Evolutionary conservation across 2,888 invertebrate genomes (phyloP).

Genomic region (Lobophora halterata): DNA sequence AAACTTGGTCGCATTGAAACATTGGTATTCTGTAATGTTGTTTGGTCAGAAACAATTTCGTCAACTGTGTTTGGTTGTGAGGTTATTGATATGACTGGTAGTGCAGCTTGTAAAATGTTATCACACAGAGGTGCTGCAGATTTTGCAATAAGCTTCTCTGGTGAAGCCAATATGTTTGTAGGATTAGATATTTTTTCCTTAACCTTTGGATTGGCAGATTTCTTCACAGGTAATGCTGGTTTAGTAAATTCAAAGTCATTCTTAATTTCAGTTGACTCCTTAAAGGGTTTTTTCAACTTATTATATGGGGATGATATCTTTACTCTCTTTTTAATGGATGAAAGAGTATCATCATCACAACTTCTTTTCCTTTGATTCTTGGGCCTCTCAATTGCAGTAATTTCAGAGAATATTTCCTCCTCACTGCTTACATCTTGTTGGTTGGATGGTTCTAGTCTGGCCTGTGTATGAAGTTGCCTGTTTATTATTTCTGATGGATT

Average conservation of each 20-base stretch:
- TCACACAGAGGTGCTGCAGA: conserved; percentile 37
- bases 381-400: conserved; percentile 31
- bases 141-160: conserved; percentile 45
- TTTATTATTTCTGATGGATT: conserved; percentile 19
- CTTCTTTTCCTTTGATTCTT: conserved; percentile 35
- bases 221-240: conserved; percentile 49
- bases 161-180: conserved; percentile 30
- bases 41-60: conserved; percentile 18
- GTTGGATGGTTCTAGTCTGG: conserved; percentile 15
- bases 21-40: conserved; percentile 33
- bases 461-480: conserved; percentile 10
- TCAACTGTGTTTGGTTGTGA: conserved; percentile 27
- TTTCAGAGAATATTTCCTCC: conserved; percentile 48
- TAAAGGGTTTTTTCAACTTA: conserved; percentile 20
- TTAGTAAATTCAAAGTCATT: conserved; percentile 55
- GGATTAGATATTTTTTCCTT: conserved; percentile 48
- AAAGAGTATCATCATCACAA: conserved; percentile 31
- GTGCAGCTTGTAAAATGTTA: conserved; percentile 15
- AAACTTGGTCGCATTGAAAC: conserved; percentile 65
- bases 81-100: too few relatives aligned
- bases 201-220: conserved; percentile 33
- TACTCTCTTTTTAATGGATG: conserved; percentile 40
- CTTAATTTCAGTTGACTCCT: conserved; percentile 18
- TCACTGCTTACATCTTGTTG: conserved; percentile 38
- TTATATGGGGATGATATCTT: conserved; percentile 39